Evolutionary conservation across 2,113 vertebrate genomes (phyloP).

Genomic region (Melanostigma gelatinosum): DNA sequence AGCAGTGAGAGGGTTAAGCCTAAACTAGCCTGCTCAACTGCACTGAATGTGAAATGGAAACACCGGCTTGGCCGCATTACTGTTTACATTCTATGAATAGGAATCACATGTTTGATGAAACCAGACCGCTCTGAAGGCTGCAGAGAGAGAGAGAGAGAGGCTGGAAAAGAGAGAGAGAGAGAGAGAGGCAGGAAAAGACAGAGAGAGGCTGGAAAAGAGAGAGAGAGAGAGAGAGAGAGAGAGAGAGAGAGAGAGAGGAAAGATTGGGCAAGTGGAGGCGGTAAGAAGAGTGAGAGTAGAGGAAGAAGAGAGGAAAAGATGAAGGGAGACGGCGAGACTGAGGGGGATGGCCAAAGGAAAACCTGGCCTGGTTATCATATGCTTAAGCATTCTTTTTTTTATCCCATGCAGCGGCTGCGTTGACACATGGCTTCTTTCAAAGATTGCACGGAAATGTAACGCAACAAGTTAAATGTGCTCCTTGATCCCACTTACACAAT

Average conservation of each 20-base stretch:
- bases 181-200: not conserved
- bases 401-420: conserved; percentile 35
- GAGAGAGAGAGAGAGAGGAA: conserved; percentile 12
- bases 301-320: conserved; percentile 43
- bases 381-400: conserved; percentile 36
- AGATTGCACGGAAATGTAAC: conserved; percentile 38
- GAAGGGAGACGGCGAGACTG: conserved; percentile 9
- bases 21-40: conserved; percentile 54
- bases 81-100: conserved; percentile 84
- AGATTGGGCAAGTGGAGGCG: conserved; percentile 27
- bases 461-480: conserved; percentile 49
- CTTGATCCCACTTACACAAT: conserved; percentile 55
- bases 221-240: conserved; percentile 4
- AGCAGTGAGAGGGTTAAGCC: conserved; percentile 57
- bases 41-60: conserved; percentile 72
- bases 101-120: conserved; percentile 78
- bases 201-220: not conserved
- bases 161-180: not conserved
- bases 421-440: conserved; percentile 47
- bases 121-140: conserved; percentile 52
- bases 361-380: conserved; percentile 26
- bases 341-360: conserved; percentile 44
- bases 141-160: conserved; percentile 7
- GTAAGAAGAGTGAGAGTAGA: conserved; percentile 30
- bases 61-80: conserved; percentile 63